Percentiles rank a stretch among this genome's conserved stretches.
These are phyloP conservation scores for Gorsachius magnificus DNA, from an alignment of 2,797 vertebrate species.

Conservation along the genomic window DNA sequence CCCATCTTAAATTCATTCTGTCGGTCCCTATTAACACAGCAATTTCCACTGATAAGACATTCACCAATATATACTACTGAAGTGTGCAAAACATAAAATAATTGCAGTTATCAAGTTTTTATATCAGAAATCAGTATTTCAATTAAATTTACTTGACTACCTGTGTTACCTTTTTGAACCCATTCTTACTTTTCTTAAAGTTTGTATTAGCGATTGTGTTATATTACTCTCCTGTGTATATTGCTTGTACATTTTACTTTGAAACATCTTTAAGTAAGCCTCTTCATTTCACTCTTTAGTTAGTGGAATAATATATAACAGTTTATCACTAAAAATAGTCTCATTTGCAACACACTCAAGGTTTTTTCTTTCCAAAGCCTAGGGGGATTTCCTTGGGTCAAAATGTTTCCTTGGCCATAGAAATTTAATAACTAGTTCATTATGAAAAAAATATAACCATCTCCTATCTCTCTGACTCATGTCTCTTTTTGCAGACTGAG, in stretches of 20 bases:
- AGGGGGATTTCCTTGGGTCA: not conserved
- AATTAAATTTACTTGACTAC: not conserved
- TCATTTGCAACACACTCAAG: not conserved
- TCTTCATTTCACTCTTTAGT: not conserved
- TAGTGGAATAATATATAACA: not conserved
- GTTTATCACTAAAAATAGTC: not conserved
- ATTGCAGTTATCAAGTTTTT: not conserved
- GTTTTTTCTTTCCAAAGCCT: not conserved
- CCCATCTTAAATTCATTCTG: not conserved
- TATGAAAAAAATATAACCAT: not conserved
- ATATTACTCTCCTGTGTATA: not conserved
- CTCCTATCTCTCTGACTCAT: not conserved
- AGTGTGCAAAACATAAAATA: not conserved
- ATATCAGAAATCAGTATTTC: not conserved
- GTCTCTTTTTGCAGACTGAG: not conserved
- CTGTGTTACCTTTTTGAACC: not conserved
- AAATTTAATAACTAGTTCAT: not conserved
- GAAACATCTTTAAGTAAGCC: not conserved
- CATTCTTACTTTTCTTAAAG: not conserved
- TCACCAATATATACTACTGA: not conserved
- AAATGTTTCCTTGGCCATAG: not conserved
- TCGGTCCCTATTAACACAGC: not conserved
- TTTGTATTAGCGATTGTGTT: not conserved
- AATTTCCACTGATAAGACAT: not conserved
- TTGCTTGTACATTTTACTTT: not conserved